Conservation (phyloP, 2,113 vertebrate species). For the Formicarius rufipectus region DNA sequence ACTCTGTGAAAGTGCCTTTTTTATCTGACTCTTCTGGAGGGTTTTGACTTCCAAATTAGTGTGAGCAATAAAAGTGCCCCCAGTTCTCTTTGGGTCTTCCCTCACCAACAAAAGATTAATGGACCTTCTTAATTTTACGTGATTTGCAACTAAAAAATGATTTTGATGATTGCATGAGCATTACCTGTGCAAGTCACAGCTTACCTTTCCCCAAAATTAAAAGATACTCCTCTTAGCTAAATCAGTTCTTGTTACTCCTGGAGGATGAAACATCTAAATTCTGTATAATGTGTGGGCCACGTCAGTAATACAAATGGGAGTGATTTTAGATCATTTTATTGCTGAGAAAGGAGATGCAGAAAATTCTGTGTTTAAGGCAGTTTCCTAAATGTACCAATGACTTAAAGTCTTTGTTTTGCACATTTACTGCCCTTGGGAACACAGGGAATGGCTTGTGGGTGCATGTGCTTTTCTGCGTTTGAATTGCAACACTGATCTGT, state of each 20-base stretch:
- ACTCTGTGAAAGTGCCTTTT: background rate
- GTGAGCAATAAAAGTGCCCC: background rate
- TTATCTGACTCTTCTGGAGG: background rate
- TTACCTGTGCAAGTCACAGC: background rate
- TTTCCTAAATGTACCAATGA: background rate
- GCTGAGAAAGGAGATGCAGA: background rate
- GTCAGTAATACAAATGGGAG: background rate
- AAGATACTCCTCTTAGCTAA: background rate
- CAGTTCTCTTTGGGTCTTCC: background rate
- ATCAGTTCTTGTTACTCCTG: background rate
- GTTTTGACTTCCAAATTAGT: background rate
- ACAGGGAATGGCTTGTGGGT: background rate
- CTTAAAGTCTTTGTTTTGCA: background rate
- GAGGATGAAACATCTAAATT: background rate
- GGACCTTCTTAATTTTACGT: background rate
- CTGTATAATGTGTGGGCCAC: background rate
- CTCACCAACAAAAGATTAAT: background rate
- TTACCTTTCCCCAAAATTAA: background rate
- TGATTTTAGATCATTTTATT: background rate
- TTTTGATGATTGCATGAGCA: too few species aligned
- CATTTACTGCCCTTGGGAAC: background rate
- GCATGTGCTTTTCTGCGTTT: background rate
- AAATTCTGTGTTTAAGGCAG: background rate
- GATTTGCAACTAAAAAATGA: background rate
- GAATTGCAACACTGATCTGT: background rate